phyloP scores from a whole-genome alignment of 2,797 vertebrate species.

The Clamator glandarius region DNA sequence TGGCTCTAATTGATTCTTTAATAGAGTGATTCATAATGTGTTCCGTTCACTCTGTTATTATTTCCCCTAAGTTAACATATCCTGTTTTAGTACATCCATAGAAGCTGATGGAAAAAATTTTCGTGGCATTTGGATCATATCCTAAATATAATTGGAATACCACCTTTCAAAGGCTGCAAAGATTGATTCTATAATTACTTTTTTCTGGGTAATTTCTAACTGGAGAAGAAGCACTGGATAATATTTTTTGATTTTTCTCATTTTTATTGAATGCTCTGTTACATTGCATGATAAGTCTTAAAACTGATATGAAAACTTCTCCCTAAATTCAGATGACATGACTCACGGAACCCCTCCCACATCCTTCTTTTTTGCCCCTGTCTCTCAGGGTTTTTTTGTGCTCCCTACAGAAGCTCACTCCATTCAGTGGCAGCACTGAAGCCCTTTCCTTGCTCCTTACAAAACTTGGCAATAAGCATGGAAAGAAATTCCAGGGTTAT shows the following conservation, averaged over 20 bases:
- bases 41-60: slow-evolving; percentile 41
- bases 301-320: background rate
- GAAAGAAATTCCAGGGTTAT: background rate
- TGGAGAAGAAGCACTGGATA: background rate
- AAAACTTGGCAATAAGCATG: background rate
- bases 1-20: slow-evolving; percentile 31
- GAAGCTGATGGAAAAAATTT: background rate
- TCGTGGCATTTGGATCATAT: slow-evolving; percentile 19
- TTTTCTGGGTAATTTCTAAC: background rate
- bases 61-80: slow-evolving; percentile 48
- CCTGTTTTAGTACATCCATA: slow-evolving; percentile 32
- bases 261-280: background rate
- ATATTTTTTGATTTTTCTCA: background rate
- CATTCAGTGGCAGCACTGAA: background rate
- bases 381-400: background rate
- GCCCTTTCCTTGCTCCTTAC: background rate
- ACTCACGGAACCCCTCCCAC: background rate
- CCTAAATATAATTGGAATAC: slow-evolving; percentile 37
- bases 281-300: background rate
- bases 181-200: background rate
- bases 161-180: background rate
- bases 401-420: background rate
- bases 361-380: background rate
- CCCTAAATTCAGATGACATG: background rate
- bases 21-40: slow-evolving; percentile 27